These are phyloP conservation scores for Ptychoptera albimana DNA, from an alignment of 2,888 invertebrate species.

Conservation along the genomic window DNA sequence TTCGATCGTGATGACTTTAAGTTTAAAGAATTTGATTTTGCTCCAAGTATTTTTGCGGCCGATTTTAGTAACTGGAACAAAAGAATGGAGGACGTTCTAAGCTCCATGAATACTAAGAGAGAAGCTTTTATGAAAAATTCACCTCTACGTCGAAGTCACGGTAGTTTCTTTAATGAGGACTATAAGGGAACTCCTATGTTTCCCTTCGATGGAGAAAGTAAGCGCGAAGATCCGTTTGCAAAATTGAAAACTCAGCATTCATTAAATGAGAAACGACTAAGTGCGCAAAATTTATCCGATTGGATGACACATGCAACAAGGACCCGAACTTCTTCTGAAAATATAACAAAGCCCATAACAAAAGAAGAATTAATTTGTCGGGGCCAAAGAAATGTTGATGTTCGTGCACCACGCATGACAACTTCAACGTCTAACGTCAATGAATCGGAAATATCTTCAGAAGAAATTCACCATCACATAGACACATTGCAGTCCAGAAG, in stretches of 20 bases:
- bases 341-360: slow-evolving; percentile 25
- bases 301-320: slow-evolving; percentile 26
- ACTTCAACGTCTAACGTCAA: slow-evolving; percentile 18
- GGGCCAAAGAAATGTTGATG: slow-evolving; percentile 17
- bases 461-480: background rate
- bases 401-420: slow-evolving; percentile 25
- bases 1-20: slow-evolving; percentile 24
- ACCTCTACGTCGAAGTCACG: too few species aligned
- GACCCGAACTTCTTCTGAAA: slow-evolving; percentile 25
- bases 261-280: slow-evolving; percentile 16
- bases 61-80: slow-evolving; percentile 16
- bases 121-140: background rate
- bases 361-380: slow-evolving; percentile 16
- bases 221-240: too few species aligned
- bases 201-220: background rate
- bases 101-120: background rate
- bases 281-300: slow-evolving; percentile 28
- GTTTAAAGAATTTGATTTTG: slow-evolving; percentile 29
- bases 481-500: background rate
- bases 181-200: too few species aligned
- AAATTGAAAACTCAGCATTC: too few species aligned
- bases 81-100: background rate
- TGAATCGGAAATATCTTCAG: background rate
- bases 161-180: too few species aligned
- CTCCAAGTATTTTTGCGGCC: slow-evolving; percentile 24